A percentile compares a stretch with the other conserved stretches of the same genome.
Conservation (phyloP, 2,797 vertebrate genomes). For the Corythornis leucogaster region DNA sequence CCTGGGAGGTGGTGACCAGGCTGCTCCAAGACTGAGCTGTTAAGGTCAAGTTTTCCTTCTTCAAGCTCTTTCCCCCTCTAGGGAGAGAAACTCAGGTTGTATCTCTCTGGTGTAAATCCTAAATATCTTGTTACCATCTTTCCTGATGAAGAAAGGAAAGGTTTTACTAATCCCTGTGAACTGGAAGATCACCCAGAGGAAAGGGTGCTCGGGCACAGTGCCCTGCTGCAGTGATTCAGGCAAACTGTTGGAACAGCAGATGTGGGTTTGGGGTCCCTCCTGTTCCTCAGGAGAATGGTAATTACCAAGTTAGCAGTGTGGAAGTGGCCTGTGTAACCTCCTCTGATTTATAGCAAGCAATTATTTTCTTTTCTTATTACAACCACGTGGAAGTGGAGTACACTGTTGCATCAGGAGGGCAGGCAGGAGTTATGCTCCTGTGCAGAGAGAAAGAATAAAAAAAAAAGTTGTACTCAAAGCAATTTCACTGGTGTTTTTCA, state of each 20-base stretch:
- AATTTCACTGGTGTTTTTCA: background rate
- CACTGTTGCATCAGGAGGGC: background rate
- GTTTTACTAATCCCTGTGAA: background rate
- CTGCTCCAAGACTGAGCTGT: background rate
- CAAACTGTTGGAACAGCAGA: background rate
- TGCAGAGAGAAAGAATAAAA: background rate
- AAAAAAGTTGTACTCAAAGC: background rate
- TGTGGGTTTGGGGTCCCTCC: background rate
- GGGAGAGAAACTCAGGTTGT: background rate
- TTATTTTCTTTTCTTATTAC: background rate
- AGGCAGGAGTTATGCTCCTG: background rate
- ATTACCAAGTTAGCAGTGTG: background rate
- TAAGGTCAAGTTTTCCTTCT: background rate
- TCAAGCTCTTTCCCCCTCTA: background rate
- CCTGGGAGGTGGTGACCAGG: background rate
- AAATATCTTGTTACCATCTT: background rate
- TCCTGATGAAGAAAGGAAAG: background rate
- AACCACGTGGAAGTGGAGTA: background rate
- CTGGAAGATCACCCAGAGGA: background rate
- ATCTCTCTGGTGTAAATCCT: background rate
- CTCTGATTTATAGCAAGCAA: background rate
- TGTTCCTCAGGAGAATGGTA: background rate
- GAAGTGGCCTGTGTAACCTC: background rate
- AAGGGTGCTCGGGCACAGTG: background rate
- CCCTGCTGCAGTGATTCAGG: fast-evolving